phyloP scores from a whole-genome alignment of 2,797 vertebrate species.

The Sternotherus odoratus region DNA sequence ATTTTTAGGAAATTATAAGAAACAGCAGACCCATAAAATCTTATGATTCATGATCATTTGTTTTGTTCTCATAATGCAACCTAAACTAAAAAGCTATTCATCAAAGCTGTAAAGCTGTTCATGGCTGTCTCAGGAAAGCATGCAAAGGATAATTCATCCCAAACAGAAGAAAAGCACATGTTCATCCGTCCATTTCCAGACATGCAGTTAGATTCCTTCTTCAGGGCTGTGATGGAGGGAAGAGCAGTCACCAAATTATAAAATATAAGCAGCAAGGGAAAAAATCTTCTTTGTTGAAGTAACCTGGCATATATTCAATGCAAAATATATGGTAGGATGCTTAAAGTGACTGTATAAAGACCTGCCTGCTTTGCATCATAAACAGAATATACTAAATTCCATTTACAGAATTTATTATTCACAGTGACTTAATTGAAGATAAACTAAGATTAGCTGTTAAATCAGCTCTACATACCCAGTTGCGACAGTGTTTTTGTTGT shows the following conservation, averaged over 20 bases:
- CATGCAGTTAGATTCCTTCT: fast-evolving
- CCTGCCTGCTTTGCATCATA: neutral
- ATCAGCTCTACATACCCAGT: fast-evolving
- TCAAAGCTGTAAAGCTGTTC: slow-evolving; percentile 79
- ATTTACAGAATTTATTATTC: neutral
- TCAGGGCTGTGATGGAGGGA: neutral
- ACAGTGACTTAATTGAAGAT: neutral
- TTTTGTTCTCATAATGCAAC: slow-evolving; percentile 86
- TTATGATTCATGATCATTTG: slow-evolving; percentile 86
- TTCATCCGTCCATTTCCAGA: slow-evolving; percentile 76
- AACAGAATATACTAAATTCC: neutral
- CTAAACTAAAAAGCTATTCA: slow-evolving; percentile 83
- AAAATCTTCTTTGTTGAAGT: neutral
- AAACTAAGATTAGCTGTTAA: neutral
- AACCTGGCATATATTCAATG: neutral
- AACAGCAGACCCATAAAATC: slow-evolving; percentile 79
- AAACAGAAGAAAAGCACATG: slow-evolving; percentile 73
- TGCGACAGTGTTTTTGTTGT: neutral
- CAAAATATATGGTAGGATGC: neutral
- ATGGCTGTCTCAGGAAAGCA: slow-evolving; percentile 78
- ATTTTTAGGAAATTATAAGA: slow-evolving; percentile 62
- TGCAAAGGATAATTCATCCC: slow-evolving; percentile 84
- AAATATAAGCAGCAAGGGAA: neutral
- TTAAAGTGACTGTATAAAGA: neutral
- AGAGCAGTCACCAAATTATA: neutral